Evolutionary conservation across 2,888 invertebrate genomes (phyloP).

Genomic region (Cephus pulcher): DNA sequence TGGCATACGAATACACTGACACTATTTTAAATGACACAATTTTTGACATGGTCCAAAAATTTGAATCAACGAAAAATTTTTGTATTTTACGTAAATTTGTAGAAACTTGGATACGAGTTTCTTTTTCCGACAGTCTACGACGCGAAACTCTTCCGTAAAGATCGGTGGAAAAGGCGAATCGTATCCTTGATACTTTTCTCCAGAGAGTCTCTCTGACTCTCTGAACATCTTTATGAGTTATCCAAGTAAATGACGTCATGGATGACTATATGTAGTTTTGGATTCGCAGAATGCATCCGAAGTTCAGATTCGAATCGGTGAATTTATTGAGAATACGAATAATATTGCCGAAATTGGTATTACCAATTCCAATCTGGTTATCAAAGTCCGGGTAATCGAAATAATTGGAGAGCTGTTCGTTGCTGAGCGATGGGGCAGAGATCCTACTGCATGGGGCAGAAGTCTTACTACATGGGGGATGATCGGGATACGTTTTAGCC

Average conservation of each 20-base stretch:
- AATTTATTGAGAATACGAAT: not conserved
- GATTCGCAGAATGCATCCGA: not conserved
- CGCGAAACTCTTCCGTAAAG: not conserved
- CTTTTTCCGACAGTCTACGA: too few relatives aligned
- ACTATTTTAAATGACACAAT: not conserved
- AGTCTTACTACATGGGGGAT: not conserved
- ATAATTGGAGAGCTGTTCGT: not conserved
- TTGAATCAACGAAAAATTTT: not conserved
- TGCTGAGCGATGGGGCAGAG: not conserved
- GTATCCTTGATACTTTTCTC: not conserved
- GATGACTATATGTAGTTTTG: not conserved
- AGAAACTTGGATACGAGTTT: not conserved
- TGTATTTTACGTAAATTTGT: not conserved
- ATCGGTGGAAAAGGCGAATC: not conserved
- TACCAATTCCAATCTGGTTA: not conserved
- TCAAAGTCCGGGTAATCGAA: not conserved
- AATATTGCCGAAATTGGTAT: not conserved
- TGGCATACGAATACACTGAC: not conserved
- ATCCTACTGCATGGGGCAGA: too few relatives aligned
- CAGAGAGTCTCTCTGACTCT: not conserved
- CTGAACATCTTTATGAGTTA: not conserved
- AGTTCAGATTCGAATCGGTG: not conserved
- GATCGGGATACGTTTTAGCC: not conserved
- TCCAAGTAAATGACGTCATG: not conserved
- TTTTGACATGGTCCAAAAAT: not conserved